phyloP scores from a whole-genome alignment of 2,797 vertebrate species.

The Sebastes wilsoni region DNA sequence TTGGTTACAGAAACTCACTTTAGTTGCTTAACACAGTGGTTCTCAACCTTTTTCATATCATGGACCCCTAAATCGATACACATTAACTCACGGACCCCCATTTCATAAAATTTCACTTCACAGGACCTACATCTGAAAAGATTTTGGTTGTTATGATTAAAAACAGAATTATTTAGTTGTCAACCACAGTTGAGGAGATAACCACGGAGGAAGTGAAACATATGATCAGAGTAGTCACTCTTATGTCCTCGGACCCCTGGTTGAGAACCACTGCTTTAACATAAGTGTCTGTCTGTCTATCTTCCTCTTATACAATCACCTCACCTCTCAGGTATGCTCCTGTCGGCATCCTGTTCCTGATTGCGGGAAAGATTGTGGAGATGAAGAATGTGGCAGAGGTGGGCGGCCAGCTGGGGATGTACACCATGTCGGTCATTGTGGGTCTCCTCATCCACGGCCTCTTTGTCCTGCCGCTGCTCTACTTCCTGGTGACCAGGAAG shows the following conservation, averaged over 20 bases:
- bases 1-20: background rate
- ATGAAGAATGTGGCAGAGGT: conserved; percentile 93
- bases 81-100: too few relatives aligned
- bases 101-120: too few relatives aligned
- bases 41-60: too few relatives aligned
- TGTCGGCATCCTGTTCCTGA: conserved; percentile 94
- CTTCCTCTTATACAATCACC: background rate
- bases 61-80: too few relatives aligned
- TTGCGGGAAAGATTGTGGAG: conserved; percentile 95
- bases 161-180: too few relatives aligned
- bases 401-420: conserved; percentile 96
- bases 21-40: background rate
- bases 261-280: background rate
- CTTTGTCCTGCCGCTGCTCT: conserved; percentile 91
- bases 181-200: too few relatives aligned
- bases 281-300: background rate
- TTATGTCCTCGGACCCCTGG: too few relatives aligned
- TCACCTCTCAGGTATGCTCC: conserved; percentile 90
- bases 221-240: too few relatives aligned
- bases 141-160: too few relatives aligned
- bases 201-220: too few relatives aligned
- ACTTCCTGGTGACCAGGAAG: conserved; percentile 90
- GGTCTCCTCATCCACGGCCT: conserved; percentile 93
- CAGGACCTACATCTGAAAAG: too few relatives aligned
- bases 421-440: conserved; percentile 90